Base-by-base conservation (phyloP, 2,113 vertebrate species). In the Periophthalmodon schlosseri region DNA sequence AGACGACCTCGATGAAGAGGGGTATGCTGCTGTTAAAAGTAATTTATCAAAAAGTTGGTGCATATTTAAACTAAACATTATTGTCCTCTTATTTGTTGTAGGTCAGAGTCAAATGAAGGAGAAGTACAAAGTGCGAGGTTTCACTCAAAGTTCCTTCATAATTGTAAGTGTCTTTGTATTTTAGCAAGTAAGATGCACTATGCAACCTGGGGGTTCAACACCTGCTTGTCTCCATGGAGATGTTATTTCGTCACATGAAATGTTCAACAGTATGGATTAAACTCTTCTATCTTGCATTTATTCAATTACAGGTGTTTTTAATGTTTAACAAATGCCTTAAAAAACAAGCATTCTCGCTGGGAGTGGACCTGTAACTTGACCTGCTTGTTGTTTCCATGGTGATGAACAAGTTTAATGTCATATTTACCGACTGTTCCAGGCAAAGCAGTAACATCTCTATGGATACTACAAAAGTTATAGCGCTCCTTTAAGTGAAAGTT, bases 101-200 rank as follows among this genome's bases (percentile, higher is more conserved):
- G 91, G 61, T 47, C 13, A 11, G 49, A 70, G 58, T 4, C 65
- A 15, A 20, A 7, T 12, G 73, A 84, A 52, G 86, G 86, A 12
- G 50, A 83, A 77, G 24, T 0, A 13, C 69, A 2, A 39, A 69
- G 47, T 47, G 68, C 74, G 0, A 64, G 63, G 3, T 90, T 89
- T 87, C 61, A 85, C 69, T 92, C 92, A 0, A 92, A 91, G 74
- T 93, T 88, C 47, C 77, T 92, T 61, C 21, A 77, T 8, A 57
- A 76, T 36, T 89, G 94, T 94, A 86, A 93, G 93, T 88, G 34
- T 15, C 10, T 33, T 64, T 36, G 61, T 64, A 33, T 61, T 61
- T 44, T 52, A 20, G 16, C 49, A 5, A 50, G 15, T 50, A 50
- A 49, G 46, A 13, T 49, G 46, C 46, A 49, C 13, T 49, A 13